Base-by-base conservation (phyloP, 2,113 vertebrate species). In the Psittacula cyanocephala region DNA sequence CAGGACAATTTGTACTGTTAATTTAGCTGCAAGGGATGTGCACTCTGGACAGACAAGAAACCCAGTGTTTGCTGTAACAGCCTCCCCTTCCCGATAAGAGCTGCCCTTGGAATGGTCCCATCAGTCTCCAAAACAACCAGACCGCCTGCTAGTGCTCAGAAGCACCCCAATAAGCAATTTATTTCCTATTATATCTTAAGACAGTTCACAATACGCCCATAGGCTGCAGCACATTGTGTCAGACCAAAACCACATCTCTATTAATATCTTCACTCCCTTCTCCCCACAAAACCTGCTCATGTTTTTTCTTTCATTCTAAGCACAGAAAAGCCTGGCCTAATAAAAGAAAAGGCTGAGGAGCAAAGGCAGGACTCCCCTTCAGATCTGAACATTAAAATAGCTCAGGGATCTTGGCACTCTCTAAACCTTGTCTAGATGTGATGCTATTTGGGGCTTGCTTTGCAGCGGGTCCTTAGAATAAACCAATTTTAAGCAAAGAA, bases 31-130 rank as follows among this genome's bases (percentile, higher is more conserved):
- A 14, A 76, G 92, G 35, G 80, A 81, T 50, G 53, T 77, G 74
- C 91, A 75, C 93, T 93, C 91, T 97, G 95, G 67, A 81, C 83
- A 31, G 37, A 76, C 14, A 83, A 82, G 91, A 94, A 85, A 13
- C 27, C 11, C 70, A 27, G 4, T 84, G 55, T 93, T 95, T 86
- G 81, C 74, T 85, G 37, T 33, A 39, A 18, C 52, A 89, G 28
- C 65, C 60, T 90, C 80, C 53, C 41, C 16, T 19, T 23, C 10
- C 5, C 0, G 87, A 94, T 88, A 96, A 94, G 67, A 69, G 44
- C 53, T 86, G 89, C 52, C 80, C 91, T 89, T 91, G 82, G 92
- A 75, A 89, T 27, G 44, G 85, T 59, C 63, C 75, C 37, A 41
- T 52, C 1, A 0, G 39, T 23, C 80, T 86, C 78, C 52, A 39